Evolutionary conservation across 2,113 vertebrate species (phyloP).

Genomic region (Apodemus sylvaticus): DNA sequence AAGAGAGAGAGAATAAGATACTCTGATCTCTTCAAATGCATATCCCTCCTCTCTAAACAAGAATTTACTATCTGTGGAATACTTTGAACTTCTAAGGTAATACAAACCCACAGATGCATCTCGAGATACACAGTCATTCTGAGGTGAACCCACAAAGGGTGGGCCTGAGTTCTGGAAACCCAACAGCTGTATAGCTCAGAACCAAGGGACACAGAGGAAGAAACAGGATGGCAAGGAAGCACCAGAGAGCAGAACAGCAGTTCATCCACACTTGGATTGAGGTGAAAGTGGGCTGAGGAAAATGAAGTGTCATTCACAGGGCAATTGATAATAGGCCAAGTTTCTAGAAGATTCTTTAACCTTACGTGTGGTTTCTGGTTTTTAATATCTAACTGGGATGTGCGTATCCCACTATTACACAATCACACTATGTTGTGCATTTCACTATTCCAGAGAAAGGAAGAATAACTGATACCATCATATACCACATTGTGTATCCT

Average conservation of each 20-base stretch:
- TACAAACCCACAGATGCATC: not conserved
- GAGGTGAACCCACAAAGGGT: not conserved
- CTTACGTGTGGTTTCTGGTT: slow-evolving; percentile 5
- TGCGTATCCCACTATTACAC: not conserved
- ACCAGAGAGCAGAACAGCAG: no score
- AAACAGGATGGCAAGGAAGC: not conserved
- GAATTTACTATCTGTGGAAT: not conserved
- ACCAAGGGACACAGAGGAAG: not conserved
- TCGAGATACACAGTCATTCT: not conserved
- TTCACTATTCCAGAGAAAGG: not conserved
- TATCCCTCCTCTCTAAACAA: not conserved
- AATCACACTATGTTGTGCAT: not conserved
- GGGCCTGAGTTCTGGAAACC: not conserved
- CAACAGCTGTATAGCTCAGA: not conserved
- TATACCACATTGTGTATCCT: rapidly evolving
- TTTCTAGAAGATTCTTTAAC: not conserved
- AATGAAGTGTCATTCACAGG: not conserved
- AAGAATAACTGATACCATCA: not conserved
- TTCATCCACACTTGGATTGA: rapidly evolving
- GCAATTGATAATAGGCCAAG: not conserved
- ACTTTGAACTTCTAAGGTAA: not conserved
- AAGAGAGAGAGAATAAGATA: not conserved
- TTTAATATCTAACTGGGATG: not conserved
- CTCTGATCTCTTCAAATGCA: not conserved
- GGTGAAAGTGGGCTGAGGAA: not conserved